Percentiles rank a stretch among this genome's conserved stretches.
These are phyloP conservation scores for Oryctes rhinoceros DNA, from an alignment of 1,140 invertebrate species.

Conservation along the genomic window DNA sequence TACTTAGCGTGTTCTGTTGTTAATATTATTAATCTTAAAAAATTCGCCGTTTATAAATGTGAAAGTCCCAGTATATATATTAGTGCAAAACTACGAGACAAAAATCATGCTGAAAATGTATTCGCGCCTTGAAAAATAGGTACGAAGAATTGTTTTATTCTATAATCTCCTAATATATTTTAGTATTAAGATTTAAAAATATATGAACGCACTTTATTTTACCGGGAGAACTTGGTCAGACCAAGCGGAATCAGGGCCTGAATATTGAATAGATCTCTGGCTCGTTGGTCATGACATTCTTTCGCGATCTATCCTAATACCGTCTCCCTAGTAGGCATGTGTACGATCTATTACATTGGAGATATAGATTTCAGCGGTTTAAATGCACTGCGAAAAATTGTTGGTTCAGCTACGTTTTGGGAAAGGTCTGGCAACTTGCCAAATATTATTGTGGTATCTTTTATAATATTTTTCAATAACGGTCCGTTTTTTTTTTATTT, in stretches of 20 bases:
- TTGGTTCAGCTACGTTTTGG: conserved; percentile 7
- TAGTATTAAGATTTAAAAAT: not conserved
- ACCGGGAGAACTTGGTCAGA: not conserved
- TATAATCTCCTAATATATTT: not conserved
- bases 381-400: conserved; percentile 27
- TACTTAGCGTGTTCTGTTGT: no score
- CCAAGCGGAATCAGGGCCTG: no score
- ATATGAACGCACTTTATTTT: not conserved
- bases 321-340: no score
- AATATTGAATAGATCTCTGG: not conserved
- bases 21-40: no score
- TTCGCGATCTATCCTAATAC: not conserved
- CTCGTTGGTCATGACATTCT: not conserved
- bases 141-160: not conserved
- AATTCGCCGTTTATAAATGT: not conserved
- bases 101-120: not conserved
- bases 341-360: conserved; percentile 8
- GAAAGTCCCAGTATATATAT: not conserved
- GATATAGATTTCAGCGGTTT: conserved; percentile 7
- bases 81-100: not conserved
- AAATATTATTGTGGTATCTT: not conserved
- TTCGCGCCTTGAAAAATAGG: not conserved
- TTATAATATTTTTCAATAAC: not conserved
- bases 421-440: not conserved
- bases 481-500: not conserved